Evolutionary conservation across 2,888 invertebrate species (phyloP), one percentile per base, ranked within the genome.

Genomic region (Cataglyphis rosenhaueri): DNA sequence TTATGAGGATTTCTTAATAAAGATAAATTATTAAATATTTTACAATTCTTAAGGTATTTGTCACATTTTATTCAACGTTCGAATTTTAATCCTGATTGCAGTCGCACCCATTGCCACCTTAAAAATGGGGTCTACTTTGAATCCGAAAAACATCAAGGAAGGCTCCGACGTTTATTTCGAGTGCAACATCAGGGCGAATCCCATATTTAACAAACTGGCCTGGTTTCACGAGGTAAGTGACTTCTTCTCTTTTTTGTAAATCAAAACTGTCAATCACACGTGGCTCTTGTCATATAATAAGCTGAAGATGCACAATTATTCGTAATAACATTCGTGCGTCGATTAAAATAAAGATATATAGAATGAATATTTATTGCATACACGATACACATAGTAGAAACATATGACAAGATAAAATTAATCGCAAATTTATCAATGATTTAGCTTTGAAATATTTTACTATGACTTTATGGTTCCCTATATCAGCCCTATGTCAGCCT

Each of bases 121-220:
- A 91, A 97, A 97, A 95, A 97, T 98, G 96, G 98, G 98, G 81
- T 97, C 97, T 82, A 97, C 97, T 90, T 95, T 98, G 89, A 97
- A 98, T 94, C 97, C 98, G 15, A 97, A 97, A 90, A 97, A 97
- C 94, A 98, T 98, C 94, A 98, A 98, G 94, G 98, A 98, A 95
- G 97, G 98, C 41, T 98, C 98, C 92, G 98, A 98, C 94, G 98
- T 98, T 78, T 98, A 98, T 94, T 98, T 98, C 95, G 98, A 98
- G 94, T 98, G 98, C 95, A 96, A 97, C 91, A 97, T 98, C 87
- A 96, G 97, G 93, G 97, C 98, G 74, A 98, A 98, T 95, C 98
- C 98, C 25, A 97, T 97, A 92, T 96, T 97, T 62, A 97, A 97
- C 95, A 97, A 97, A 93, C 96, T 98, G 91, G 96, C 97, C 86